Conservation (phyloP, 37 sponge, comb jelly and placozoan species). For the Aphrocallistes beatrix region DNA sequence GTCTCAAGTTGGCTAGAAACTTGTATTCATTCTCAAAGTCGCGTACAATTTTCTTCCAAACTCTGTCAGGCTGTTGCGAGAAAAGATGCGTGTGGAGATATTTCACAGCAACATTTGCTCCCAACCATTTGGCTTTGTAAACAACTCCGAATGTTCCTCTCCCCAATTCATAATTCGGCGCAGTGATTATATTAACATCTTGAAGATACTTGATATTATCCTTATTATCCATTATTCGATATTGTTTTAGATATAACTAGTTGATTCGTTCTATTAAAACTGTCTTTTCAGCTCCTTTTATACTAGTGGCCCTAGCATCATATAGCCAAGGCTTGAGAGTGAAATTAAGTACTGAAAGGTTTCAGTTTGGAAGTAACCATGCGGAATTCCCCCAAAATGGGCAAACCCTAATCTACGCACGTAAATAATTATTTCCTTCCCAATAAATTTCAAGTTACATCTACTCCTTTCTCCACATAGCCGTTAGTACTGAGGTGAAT, state of each 20-base stretch:
- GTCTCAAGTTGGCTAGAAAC: conserved; percentile 32
- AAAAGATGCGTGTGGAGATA: conserved; percentile 38
- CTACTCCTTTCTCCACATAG: too few relatives aligned
- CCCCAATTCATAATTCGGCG: conserved; percentile 21
- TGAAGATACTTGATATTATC: not conserved
- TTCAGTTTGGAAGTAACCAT: not conserved
- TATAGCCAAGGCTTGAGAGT: not conserved
- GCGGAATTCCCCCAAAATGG: too few relatives aligned
- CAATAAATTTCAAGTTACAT: too few relatives aligned
- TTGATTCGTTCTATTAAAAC: too few relatives aligned
- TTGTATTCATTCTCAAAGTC: conserved; percentile 32
- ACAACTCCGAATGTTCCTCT: conserved; percentile 50
- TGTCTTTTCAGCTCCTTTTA: not conserved
- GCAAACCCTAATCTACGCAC: too few relatives aligned
- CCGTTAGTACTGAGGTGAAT: too few relatives aligned
- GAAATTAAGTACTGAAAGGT: not conserved
- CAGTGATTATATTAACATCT: conserved; percentile 3
- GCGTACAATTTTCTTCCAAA: conserved; percentile 4
- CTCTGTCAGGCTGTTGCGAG: not conserved
- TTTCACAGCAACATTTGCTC: conserved; percentile 45
- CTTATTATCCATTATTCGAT: not conserved
- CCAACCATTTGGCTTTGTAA: conserved; percentile 32
- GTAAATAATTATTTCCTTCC: too few relatives aligned
- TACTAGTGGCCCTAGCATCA: not conserved
- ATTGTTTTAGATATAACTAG: too few relatives aligned